Base-by-base conservation (phyloP, 2,888 invertebrate genomes). In the Amphipoea oculea region DNA sequence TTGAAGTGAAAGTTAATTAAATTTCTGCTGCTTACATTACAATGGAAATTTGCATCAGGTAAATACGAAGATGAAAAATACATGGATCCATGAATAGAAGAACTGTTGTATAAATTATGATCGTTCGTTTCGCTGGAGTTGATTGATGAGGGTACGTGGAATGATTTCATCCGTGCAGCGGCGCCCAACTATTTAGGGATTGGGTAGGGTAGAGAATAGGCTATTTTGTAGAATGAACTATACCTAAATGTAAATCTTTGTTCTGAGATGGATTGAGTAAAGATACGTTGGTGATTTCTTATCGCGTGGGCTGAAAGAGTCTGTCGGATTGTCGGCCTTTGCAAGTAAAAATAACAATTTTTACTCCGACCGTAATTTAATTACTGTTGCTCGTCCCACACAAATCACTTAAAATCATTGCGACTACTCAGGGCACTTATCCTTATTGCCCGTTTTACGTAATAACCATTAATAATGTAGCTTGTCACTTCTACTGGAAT, bases 1-100 rank as follows among this genome's bases (percentile, higher is more conserved):
- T 95, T 95, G 93, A 95, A 95, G 94, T 92, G 91, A 90, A 92
- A 93, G 93, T 95, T 96, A 96, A 96, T 96, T 96, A 95, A 96
- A 96, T 95, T 94, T 95, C 93, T 93, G 91, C 90, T 94, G 94
- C 92, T 94, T 94, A 94, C 91, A 95, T 95, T 94, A 95, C 92
- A 95, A 95, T 94, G 92, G 91, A 93, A 93, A 94, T 94, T 95
- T 93, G 93, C 93, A 94, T 94, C 91, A 90, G 90, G 89, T 92
- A 92, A 89, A 91, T 90, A 87, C 85, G 90, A 88, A 88, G 90
- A 86, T 86, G 85, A 91, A 91, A 90, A 85, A 85, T 73, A 88
- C 48, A 79, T 72, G 63, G 79, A 78, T 73, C 36, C 77, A 76
- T 84, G 80, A 87, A 82, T 84, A 79, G 75, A 81, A 54, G 74